phyloP scores from a whole-genome alignment of 2,888 invertebrate species.

The Selenia dentaria region DNA sequence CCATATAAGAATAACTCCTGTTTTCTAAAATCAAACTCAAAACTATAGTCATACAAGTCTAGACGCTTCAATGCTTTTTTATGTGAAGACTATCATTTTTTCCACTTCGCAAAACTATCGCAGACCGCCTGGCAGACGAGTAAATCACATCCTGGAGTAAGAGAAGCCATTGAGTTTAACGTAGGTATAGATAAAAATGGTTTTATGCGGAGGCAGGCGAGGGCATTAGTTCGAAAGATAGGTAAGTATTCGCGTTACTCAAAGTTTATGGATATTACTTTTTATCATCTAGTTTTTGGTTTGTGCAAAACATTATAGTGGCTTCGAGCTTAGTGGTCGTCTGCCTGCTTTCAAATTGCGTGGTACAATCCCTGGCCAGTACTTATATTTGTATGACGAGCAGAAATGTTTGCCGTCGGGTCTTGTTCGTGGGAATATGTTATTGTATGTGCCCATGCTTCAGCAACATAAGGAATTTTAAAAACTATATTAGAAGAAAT shows the following conservation, averaged over 20 bases:
- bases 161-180: constrained; percentile 10
- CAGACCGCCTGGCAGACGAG: not conserved
- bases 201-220: constrained; percentile 14
- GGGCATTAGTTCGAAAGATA: constrained; percentile 7
- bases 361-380: no score
- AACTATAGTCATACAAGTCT: constrained; percentile 20
- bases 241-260: not conserved
- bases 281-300: not conserved
- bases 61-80: constrained; percentile 16
- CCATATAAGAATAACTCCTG: no score
- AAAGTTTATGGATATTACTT: not conserved
- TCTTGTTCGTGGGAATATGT: no score
- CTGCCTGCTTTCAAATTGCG: no score
- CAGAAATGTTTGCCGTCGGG: no score
- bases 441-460: no score
- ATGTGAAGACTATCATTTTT: constrained; percentile 11
- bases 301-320: no score
- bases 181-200: constrained; percentile 19
- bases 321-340: no score
- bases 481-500: no score
- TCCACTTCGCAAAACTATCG: constrained; percentile 1
- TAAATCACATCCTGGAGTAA: constrained; percentile 13
- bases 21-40: constrained; percentile 3
- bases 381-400: no score
- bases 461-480: no score